Conservation (phyloP, 2,797 vertebrate species). For the Coccyzus lansbergi region DNA sequence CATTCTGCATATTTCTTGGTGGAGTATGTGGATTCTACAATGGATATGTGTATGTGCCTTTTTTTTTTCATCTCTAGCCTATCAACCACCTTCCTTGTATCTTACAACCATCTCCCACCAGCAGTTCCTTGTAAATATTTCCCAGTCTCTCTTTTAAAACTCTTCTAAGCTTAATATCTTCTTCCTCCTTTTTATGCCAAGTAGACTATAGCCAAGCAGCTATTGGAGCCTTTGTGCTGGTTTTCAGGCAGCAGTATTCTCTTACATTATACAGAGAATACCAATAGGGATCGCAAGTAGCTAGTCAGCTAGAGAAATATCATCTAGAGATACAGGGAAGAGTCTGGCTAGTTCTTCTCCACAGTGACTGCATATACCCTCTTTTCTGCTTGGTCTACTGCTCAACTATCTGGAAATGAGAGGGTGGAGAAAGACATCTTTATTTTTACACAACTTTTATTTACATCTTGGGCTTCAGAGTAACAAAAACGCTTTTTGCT, state of each 20-base stretch:
- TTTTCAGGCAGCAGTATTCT: background rate
- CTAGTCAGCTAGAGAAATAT: background rate
- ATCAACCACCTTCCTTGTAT: background rate
- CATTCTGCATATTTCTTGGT: background rate
- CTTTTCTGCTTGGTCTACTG: background rate
- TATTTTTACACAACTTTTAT: background rate
- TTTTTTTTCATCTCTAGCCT: background rate
- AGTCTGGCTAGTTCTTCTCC: background rate
- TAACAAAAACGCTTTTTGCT: background rate
- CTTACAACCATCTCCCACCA: background rate
- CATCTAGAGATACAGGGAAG: background rate
- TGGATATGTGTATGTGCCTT: background rate
- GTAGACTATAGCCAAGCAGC: no score
- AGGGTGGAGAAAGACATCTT: background rate
- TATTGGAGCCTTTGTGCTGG: background rate
- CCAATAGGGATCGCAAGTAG: background rate
- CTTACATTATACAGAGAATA: background rate
- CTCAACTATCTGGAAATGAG: background rate
- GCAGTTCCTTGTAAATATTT: background rate
- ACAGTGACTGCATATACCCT: background rate
- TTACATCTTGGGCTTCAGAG: background rate
- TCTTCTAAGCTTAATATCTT: background rate
- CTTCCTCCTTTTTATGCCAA: background rate
- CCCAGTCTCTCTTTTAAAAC: background rate
- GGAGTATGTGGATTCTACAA: background rate